Evolutionary conservation across 2,113 vertebrate genomes (phyloP), one percentile per base, ranked within the genome.

Genomic region (Glaucidium brasilianum): DNA sequence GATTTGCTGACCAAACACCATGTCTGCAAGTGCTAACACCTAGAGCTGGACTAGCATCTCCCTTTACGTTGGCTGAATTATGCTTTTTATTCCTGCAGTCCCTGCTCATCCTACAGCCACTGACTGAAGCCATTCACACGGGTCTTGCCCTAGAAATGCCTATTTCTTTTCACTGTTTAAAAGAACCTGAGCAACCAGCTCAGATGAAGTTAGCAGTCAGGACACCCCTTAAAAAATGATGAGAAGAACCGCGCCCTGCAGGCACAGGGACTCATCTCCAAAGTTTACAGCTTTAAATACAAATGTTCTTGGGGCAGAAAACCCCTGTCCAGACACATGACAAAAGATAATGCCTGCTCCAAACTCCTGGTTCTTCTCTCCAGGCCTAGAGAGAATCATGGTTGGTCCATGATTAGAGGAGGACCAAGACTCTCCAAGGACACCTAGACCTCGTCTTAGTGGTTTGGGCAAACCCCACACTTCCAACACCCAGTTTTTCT

Each of bases 11-110:
- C n/a, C 32, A 77, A 84, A 47, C 32, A 11, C 11, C 34, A 5
- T 1, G 3, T 39, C 67, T 73, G 12, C 26, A 49, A 21, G 26
- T 3, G 2, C 5, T 2, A 2, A 23, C 20, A n/a, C n/a, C 35
- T 73, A 13, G 11, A 68, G 20, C 34, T 68, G 43, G 7, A 4
- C 19, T 53, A 9, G 35, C 52, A 55, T 11, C 34, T 84, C 15
- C 23, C 34, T 84, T 63, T 26, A 11, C 1, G 0, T 23, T 55
- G 12, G 17, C n/a, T 35, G 7, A 64, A 69, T 25, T 27, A 16
- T 2, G 3, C 7, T 41, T 95, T 67, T 58, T 25, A 63, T 25
- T 59, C 26, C 63, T 34, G 27, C 7, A 25, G 23, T 10, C 41
- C 8, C 2, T 45, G 43, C 8, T 59, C 18, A 39, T 68, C 63